phyloP scores from a whole-genome alignment of 2,888 invertebrate genomes.

The Dorcus hopei region DNA sequence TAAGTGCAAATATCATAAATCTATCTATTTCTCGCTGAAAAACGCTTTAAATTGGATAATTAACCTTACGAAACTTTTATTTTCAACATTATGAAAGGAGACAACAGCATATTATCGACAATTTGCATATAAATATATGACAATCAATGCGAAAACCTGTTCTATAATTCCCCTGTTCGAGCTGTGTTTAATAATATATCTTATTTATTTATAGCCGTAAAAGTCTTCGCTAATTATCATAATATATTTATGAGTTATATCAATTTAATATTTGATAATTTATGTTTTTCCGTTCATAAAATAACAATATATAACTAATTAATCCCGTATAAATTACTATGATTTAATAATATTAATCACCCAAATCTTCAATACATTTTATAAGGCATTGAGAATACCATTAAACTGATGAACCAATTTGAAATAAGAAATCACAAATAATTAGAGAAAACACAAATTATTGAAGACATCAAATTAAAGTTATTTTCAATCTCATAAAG shows the following conservation, averaged over 20 bases:
- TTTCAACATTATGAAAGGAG: neutral
- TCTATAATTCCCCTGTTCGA: neutral
- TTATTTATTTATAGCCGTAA: constrained; percentile 1
- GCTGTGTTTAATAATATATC: neutral
- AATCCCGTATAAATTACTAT: neutral
- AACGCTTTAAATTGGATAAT: no score
- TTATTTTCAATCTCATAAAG: no score
- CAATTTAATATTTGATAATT: neutral
- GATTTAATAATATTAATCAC: neutral
- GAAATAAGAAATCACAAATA: no score
- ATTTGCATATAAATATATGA: neutral
- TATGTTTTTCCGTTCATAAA: neutral
- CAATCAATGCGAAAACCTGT: neutral
- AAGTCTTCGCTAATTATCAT: neutral
- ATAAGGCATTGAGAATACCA: no score
- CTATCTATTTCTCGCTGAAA: no score
- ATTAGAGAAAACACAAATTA: no score
- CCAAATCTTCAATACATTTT: no score
- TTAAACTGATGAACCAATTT: no score
- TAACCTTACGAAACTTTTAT: no score
- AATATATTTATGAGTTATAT: neutral
- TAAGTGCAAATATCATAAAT: no score
- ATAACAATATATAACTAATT: neutral
- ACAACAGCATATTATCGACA: neutral
- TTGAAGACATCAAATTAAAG: no score